Base-by-base conservation (phyloP, 2,888 invertebrate species). In the Tetragonula carbonaria region DNA sequence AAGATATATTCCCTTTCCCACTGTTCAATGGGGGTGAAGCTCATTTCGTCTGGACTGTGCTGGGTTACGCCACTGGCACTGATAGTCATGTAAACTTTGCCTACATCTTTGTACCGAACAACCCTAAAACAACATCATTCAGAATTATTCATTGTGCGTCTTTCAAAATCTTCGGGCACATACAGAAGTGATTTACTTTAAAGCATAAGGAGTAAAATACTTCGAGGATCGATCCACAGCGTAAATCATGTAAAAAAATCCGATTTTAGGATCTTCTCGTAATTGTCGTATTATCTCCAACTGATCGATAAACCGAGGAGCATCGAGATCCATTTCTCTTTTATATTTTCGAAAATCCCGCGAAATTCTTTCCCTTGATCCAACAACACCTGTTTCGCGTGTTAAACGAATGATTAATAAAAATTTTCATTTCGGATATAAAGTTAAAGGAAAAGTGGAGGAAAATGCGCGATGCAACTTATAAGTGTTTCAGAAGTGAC, bases 1-100 rank as follows among this genome's bases (percentile, higher is more conserved):
- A 96, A 96, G n/a, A 96, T 96, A 91, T 97, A 98, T 92, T 98
- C 98, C 81, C 96, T 96, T 92, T 97, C 97, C 98, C 98, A 98
- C 84, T 96, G 95, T 33, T 96, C 95, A 11, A 98, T 95, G 16
- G 97, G 96, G 0, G 98, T 98, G 92, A 97, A 98, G 21, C 96
- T 96, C 94, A 97, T 97, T 93, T 98, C 98, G 77, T 96, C 96
- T 21, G 96, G 93, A 75, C 95, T 96, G 93, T 96, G 97, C 91
- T 97, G 97, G n/a, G 97, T 97, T 0, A 98, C 97, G 0, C 98
- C 98, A 92, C 97, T 96, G 4, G 96, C 95, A 88, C 98, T 98
- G 88, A 98, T 97, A 0, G 98, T 98, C 91, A 97, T 96, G 91
- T 97, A 97, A 23, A 95, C 95, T 92, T 96, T 96, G 90, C 97